Evolutionary conservation across 2,797 vertebrate species (phyloP).

Genomic region (Enteromius mattozi): DNA sequence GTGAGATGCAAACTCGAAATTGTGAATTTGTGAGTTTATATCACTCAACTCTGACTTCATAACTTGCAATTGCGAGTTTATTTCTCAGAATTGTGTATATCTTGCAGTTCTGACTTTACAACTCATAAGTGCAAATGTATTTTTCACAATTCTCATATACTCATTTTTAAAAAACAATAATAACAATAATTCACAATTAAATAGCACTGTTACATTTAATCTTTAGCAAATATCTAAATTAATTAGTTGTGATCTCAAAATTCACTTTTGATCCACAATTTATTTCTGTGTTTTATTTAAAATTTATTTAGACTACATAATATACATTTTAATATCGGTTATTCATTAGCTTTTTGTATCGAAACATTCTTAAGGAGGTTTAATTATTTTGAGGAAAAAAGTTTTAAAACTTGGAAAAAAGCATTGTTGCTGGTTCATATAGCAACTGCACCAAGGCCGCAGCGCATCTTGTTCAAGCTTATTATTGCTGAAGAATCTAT

Average conservation of each 20-base stretch:
- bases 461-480: conserved; percentile 19
- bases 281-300: background rate
- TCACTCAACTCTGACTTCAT: no score
- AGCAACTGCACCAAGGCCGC: background rate
- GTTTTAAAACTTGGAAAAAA: background rate
- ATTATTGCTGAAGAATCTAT: conserved; percentile 36
- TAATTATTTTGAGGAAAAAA: background rate
- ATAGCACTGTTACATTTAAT: background rate
- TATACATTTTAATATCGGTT: background rate
- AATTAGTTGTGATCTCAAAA: background rate
- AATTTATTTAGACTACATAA: background rate
- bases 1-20: no score
- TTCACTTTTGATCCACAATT: background rate
- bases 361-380: background rate
- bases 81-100: no score
- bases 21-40: no score
- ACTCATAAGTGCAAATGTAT: no score
- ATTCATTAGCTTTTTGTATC: background rate
- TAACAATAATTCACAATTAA: background rate
- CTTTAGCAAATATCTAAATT: background rate
- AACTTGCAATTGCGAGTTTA: no score
- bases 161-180: background rate
- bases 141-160: no score
- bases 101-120: no score
- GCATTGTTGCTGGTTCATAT: background rate